Percentiles rank a stretch among this genome's conserved stretches.
phyloP scores from a whole-genome alignment of 2,888 invertebrate species.

The Protonemura montana region DNA sequence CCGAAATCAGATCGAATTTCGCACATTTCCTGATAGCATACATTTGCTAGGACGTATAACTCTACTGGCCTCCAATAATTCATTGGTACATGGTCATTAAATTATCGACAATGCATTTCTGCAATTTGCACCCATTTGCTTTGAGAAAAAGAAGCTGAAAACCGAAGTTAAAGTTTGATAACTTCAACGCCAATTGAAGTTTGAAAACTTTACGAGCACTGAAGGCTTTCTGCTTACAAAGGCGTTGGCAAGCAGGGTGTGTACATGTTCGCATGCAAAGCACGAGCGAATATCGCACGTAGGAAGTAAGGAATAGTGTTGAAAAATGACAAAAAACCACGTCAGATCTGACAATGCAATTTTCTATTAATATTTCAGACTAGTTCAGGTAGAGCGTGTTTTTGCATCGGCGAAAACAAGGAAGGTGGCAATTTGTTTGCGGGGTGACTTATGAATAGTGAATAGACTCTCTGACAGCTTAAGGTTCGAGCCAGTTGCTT shows the following conservation, averaged over 20 bases:
- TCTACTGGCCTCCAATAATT: too few relatives aligned
- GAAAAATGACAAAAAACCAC: neutral
- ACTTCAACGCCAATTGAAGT: too few relatives aligned
- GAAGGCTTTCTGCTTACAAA: neutral
- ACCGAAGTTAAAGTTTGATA: too few relatives aligned
- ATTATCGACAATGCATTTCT: too few relatives aligned
- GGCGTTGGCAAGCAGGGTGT: neutral
- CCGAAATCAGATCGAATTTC: too few relatives aligned
- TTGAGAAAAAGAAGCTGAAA: too few relatives aligned
- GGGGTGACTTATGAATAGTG: conserved; percentile 2
- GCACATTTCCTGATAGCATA: too few relatives aligned
- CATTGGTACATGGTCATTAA: too few relatives aligned
- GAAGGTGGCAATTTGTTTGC: neutral
- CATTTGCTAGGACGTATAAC: too few relatives aligned
- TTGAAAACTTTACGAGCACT: too few relatives aligned
- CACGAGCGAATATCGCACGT: neutral
- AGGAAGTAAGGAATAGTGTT: neutral
- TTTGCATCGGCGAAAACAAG: neutral
- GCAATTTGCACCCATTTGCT: too few relatives aligned
- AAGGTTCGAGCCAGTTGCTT: neutral
- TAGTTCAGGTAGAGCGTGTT: neutral
- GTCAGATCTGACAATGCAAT: neutral
- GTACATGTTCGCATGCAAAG: neutral
- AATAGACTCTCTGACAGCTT: neutral
- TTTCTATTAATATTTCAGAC: neutral